Conservation (phyloP, 2,797 vertebrate species). For the Tarsius wallacei region DNA sequence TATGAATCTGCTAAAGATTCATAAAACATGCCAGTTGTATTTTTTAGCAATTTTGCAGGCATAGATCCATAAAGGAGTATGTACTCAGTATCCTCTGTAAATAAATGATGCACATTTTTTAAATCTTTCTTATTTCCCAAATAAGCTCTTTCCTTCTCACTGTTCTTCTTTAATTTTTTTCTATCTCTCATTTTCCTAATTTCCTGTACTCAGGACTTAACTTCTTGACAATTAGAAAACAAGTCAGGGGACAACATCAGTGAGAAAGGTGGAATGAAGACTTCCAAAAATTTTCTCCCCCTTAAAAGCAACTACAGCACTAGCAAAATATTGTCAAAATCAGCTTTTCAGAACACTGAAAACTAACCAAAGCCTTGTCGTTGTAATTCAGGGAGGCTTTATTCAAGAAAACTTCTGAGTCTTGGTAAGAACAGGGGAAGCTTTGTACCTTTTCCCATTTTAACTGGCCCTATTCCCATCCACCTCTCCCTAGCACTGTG, state of each 20-base stretch:
- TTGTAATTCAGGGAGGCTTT: neutral
- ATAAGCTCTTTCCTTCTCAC: neutral
- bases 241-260: neutral
- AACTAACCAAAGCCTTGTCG: conserved; percentile 41
- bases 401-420: conserved; percentile 11
- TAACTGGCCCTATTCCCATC: neutral
- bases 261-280: neutral
- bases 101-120: conserved; percentile 21
- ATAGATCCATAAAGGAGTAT: neutral
- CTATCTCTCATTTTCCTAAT: neutral
- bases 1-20: conserved; percentile 56
- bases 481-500: neutral
- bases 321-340: neutral
- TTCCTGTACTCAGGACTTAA: neutral
- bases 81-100: neutral
- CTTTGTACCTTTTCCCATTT: neutral
- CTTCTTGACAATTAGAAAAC: neutral
- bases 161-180: neutral
- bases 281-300: neutral
- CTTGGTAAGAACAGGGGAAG: neutral
- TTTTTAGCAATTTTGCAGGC: neutral
- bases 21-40: conserved; percentile 42
- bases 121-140: neutral
- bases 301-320: neutral
- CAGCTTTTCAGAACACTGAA: conserved; percentile 39